Evolutionary conservation across 2,113 vertebrate genomes (phyloP).

Genomic region (Platysteira castanea): DNA sequence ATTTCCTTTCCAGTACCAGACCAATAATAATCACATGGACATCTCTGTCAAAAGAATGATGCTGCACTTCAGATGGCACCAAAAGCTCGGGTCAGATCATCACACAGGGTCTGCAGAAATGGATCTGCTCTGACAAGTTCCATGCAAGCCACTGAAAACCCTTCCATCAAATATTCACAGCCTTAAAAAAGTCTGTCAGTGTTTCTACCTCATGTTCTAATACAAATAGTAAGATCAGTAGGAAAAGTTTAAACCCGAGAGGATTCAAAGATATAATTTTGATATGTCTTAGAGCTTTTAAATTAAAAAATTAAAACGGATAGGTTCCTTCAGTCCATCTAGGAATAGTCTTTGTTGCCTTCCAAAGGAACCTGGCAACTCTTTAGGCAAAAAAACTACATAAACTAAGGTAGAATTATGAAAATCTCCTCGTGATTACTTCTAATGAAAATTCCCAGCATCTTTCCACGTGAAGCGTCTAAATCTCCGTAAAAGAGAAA

Average conservation of each 20-base stretch:
- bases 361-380: background rate
- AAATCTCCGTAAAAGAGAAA: background rate
- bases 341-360: background rate
- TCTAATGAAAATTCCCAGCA: background rate
- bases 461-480: background rate
- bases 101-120: background rate
- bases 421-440: background rate
- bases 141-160: background rate
- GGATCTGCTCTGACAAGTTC: background rate
- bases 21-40: fast-evolving
- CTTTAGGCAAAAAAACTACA: background rate
- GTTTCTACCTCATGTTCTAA: background rate
- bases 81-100: background rate
- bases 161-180: background rate
- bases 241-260: background rate
- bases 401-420: background rate
- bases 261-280: background rate
- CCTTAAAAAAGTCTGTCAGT: background rate
- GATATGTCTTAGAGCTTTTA: background rate
- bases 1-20: background rate
- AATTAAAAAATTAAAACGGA: background rate
- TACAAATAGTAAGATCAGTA: background rate
- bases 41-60: background rate
- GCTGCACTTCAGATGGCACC: background rate
- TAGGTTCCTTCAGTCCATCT: background rate